Evolutionary conservation across 1,140 invertebrate species (phyloP), one percentile per base, ranked within the genome.

Genomic region (Lanistes nyassanus): DNA sequence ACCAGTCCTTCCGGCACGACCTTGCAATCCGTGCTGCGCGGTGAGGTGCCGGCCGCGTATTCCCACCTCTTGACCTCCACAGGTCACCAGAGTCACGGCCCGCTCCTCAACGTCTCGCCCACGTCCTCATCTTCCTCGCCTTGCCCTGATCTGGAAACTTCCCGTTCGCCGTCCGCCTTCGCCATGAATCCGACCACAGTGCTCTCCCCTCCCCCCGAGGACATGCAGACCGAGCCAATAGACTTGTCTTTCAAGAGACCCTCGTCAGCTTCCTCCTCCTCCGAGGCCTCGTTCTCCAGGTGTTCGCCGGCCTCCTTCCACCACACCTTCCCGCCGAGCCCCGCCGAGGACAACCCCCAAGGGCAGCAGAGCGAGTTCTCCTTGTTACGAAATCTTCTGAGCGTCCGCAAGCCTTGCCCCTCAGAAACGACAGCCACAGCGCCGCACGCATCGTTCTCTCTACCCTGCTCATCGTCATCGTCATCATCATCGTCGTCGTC

Each of bases 21-120:
- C 11, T 76, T 87, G 39, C 81, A 85, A 42, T 85, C 83, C 71
- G 84, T 87, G n/a, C 66, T 87, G 55, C 76, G 81, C 66, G 85
- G 85, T 0, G 81, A 87, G 76, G 78, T 87, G 34, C 85, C 85
- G 1, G 70, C 84, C 5, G 83, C 81, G 0, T 87, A 87, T 65
- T 83, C 84, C 68, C 84, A 87, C 76, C 60, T 87, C 26, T 73
- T 82, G 34, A 66, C 76, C 23, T 56, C 77, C 26, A 65, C 73
- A 16, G 42, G 21, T 75, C 74, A 16, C 65, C 78, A 53, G 23
- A 3, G 68, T n/a, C 29, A 34, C 53, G 72, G 19, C 26, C 53
- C 51, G 36, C 47, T 58, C 23, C 67, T 72, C 7, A 34, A 31
- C 29, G 66, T 58, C 31, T 42, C 53, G 13, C 11, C 64, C 60